phyloP scores from a whole-genome alignment of 1,140 invertebrate genomes.

The Heterodera schachtii region DNA sequence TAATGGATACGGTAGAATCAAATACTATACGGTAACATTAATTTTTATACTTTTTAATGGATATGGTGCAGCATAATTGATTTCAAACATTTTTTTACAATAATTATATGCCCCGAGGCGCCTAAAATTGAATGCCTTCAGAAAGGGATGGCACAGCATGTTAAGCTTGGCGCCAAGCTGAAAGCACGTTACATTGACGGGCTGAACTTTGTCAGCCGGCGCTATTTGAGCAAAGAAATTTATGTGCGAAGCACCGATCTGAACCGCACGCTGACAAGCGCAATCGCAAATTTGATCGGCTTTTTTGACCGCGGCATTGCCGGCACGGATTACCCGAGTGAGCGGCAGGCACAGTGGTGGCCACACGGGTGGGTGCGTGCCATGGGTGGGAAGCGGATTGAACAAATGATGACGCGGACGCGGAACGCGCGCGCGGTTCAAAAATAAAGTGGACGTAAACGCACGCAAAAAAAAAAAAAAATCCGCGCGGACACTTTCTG shows the following conservation, averaged over 20 bases:
- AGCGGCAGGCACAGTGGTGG: slow-evolving; percentile 3
- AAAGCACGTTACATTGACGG: slow-evolving; percentile 37
- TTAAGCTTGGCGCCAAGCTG: slow-evolving; percentile 41
- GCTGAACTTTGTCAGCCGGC: slow-evolving; percentile 29
- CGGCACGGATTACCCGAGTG: slow-evolving; percentile 37
- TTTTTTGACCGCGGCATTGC: slow-evolving; percentile 31
- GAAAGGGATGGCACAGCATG: slow-evolving; percentile 45
- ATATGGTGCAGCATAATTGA: no score
- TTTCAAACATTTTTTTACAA: no score
- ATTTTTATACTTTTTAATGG: no score
- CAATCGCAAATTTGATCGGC: slow-evolving; percentile 44
- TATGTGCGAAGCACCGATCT: slow-evolving; percentile 43
- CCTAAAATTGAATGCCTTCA: not conserved
- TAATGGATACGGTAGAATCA: no score
- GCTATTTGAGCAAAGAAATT: slow-evolving; percentile 33
- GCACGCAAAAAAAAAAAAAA: no score
- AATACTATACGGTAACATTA: no score
- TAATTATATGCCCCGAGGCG: not conserved
- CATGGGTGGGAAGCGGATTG: no score
- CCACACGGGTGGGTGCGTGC: slow-evolving; percentile 1
- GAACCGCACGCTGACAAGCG: slow-evolving; percentile 43
- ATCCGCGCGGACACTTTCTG: no score
- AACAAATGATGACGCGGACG: no score
- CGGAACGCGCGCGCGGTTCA: no score
- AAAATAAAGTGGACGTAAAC: no score